Evolutionary conservation across 2,888 invertebrate genomes (phyloP).

Genomic region (Tachystola acroxantha): DNA sequence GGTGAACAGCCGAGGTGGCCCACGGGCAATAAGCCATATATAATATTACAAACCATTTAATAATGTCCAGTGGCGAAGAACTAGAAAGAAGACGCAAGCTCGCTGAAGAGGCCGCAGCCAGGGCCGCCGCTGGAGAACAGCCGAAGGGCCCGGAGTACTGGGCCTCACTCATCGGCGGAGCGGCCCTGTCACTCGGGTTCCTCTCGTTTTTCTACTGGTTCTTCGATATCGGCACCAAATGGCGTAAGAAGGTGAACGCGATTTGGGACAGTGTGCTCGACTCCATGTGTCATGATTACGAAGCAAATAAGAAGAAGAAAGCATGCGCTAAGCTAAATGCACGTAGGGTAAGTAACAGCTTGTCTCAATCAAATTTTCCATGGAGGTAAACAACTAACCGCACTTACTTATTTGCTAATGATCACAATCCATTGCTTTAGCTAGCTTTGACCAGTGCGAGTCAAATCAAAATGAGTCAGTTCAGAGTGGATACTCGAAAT

Average conservation of each 20-base stretch:
- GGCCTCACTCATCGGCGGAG: not conserved
- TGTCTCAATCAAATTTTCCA: too few relatives aligned
- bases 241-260: not conserved
- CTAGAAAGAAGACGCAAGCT: conserved; percentile 16
- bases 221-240: conserved; percentile 1
- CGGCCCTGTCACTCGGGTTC: conserved; percentile 12
- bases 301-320: not conserved
- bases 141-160: not conserved
- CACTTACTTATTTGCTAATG: too few relatives aligned
- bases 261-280: not conserved
- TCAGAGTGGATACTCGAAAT: too few relatives aligned
- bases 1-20: too few relatives aligned
- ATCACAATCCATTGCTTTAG: too few relatives aligned
- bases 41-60: not conserved
- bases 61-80: conserved; percentile 32
- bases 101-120: conserved; percentile 4
- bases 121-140: not conserved
- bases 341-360: not conserved
- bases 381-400: too few relatives aligned
- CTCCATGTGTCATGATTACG: not conserved
- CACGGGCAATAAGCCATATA: too few relatives aligned
- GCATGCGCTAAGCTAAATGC: not conserved
- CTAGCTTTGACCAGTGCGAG: too few relatives aligned
- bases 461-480: too few relatives aligned
- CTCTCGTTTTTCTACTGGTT: not conserved